phyloP scores from a whole-genome alignment of 1,140 invertebrate genomes.

The Acromyrmex heyeri region DNA sequence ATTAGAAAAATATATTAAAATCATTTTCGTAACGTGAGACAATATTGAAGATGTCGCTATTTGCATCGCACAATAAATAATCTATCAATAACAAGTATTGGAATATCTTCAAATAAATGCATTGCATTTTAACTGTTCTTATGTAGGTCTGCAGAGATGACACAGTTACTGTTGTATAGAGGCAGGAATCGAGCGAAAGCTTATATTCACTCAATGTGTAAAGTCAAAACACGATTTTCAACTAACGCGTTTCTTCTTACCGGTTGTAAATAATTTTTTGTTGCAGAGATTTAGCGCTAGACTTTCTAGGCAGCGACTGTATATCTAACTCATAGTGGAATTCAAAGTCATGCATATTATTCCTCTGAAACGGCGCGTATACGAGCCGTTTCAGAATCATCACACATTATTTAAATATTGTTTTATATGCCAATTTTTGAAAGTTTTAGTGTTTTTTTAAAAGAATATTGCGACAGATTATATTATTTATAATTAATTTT shows the following conservation, averaged over 20 bases:
- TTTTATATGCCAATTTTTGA: background rate
- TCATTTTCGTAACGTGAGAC: background rate
- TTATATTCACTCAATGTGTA: constrained; percentile 17
- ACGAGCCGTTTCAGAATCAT: background rate
- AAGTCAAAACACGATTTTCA: constrained; percentile 40
- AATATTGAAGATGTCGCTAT: background rate
- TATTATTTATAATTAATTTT: constrained; percentile 2
- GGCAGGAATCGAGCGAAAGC: constrained; percentile 10
- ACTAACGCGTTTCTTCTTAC: constrained; percentile 31
- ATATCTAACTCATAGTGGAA: constrained; percentile 1
- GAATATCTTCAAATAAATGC: constrained; percentile 5
- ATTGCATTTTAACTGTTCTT: constrained; percentile 2
- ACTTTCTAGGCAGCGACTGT: constrained; percentile 28
- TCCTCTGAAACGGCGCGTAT: background rate
- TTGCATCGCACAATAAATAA: background rate
- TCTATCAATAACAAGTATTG: background rate
- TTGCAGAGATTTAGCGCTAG: constrained; percentile 8
- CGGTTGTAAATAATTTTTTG: constrained; percentile 33
- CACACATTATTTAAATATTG: background rate
- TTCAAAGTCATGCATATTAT: constrained; percentile 12
- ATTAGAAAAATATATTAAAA: no score
- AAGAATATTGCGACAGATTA: background rate
- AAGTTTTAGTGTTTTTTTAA: background rate
- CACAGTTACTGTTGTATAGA: constrained; percentile 8
- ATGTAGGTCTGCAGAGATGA: constrained; percentile 24